A percentile compares a stretch with the other conserved stretches of the same genome.
These are phyloP conservation scores for Okapia johnstoni DNA, from an alignment of 2,113 vertebrate genomes.

Conservation along the genomic window DNA sequence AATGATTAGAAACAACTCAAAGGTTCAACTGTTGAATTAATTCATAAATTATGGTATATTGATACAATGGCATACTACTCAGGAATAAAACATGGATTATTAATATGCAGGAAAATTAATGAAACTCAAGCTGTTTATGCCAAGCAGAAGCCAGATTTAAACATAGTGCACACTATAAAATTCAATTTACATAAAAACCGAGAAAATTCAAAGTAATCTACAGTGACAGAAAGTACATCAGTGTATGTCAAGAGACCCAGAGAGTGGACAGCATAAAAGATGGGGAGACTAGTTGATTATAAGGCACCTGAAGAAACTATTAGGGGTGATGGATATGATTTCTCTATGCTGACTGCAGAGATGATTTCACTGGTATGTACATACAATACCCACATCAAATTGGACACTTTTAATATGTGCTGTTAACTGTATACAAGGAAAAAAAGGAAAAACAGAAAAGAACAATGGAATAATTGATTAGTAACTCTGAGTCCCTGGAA, in stretches of 20 bases:
- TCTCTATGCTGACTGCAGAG: background rate
- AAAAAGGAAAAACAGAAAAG: background rate
- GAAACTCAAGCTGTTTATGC: background rate
- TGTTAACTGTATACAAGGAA: background rate
- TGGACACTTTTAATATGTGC: background rate
- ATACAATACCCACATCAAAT: background rate
- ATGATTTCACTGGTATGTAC: background rate
- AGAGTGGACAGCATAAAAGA: fast-evolving
- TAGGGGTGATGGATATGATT: background rate
- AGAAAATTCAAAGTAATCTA: background rate
- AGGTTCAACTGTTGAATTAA: background rate
- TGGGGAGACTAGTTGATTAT: background rate
- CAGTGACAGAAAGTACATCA: background rate
- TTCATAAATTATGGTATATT: background rate
- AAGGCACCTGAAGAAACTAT: background rate
- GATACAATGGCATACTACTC: background rate
- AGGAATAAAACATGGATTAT: background rate
- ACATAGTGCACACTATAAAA: background rate
- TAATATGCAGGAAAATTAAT: background rate
- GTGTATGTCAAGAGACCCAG: background rate
- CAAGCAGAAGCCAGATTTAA: background rate
- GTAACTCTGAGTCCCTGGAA: background rate
- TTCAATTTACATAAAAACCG: background rate
- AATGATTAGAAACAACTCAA: background rate
- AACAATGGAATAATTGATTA: background rate